Evolutionary conservation across 2,888 invertebrate genomes (phyloP).

Genomic region (Thyatira batis): DNA sequence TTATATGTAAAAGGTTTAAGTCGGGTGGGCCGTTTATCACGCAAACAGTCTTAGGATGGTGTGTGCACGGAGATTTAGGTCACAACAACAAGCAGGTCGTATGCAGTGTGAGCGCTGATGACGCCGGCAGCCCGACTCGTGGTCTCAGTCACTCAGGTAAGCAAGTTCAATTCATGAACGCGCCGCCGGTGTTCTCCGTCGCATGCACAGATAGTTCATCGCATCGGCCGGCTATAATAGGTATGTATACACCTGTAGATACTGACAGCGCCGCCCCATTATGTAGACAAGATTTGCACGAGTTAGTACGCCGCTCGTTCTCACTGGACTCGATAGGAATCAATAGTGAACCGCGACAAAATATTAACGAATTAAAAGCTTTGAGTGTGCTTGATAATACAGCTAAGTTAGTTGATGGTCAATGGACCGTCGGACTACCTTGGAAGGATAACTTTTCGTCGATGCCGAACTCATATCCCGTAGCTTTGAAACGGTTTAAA

Average conservation of each 20-base stretch:
- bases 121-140: no score
- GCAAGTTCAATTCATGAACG: no score
- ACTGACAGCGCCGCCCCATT: no score
- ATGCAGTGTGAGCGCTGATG: no score
- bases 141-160: no score
- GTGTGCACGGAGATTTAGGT: background rate
- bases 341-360: background rate
- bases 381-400: background rate
- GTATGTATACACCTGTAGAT: background rate
- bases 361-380: background rate
- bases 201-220: no score
- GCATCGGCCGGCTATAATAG: no score
- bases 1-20: background rate
- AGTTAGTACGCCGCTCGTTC: background rate
- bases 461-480: constrained; percentile 10
- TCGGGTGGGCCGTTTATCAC: background rate
- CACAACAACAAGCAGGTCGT: no score
- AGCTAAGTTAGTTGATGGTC: background rate
- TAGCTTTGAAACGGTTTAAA: constrained; percentile 9
- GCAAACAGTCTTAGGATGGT: background rate
- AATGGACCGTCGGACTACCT: constrained; percentile 16
- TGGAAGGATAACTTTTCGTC: constrained; percentile 11
- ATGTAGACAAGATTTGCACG: no score
- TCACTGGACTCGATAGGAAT: background rate
- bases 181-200: no score